These are phyloP conservation scores for Tupaia chinensis DNA, from an alignment of 2,113 vertebrate genomes.

Conservation along the genomic window DNA sequence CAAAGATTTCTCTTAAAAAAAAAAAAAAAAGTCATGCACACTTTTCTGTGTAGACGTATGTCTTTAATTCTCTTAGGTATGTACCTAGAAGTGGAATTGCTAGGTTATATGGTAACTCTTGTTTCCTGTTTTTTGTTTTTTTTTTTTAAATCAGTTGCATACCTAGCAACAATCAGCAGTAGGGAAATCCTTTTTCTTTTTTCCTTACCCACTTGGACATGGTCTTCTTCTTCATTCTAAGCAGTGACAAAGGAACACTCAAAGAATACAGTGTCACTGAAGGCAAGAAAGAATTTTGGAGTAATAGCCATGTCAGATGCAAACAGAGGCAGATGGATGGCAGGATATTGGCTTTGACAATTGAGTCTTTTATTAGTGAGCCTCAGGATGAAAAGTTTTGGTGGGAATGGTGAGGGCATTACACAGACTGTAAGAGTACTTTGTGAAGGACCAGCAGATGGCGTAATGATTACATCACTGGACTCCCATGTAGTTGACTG, in stretches of 20 bases:
- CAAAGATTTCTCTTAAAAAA: no score
- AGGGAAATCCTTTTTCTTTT: not conserved
- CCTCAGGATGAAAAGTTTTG: not conserved
- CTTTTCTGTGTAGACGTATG: not conserved
- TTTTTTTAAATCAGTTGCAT: not conserved
- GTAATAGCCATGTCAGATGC: not conserved
- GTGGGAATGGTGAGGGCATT: not conserved
- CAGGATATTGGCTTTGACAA: not conserved
- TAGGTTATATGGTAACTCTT: not conserved
- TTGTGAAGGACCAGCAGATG: not conserved
- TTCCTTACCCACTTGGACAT: not conserved
- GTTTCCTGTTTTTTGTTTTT: not conserved
- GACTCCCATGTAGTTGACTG: no score
- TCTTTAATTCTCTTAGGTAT: not conserved
- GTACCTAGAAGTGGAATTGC: not conserved
- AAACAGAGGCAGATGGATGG: not conserved
- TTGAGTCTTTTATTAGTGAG: not conserved
- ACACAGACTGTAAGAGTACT: not conserved
- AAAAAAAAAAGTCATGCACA: not conserved
- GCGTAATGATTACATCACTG: no score
- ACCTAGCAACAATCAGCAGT: not conserved
- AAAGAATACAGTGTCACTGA: not conserved
- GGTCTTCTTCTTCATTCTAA: conserved; percentile 8
- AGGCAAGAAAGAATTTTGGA: not conserved
- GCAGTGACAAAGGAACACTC: not conserved